Evolutionary conservation across 2,113 vertebrate genomes (phyloP), one percentile per base, ranked within the genome.

Genomic region (Anolis sagrei): DNA sequence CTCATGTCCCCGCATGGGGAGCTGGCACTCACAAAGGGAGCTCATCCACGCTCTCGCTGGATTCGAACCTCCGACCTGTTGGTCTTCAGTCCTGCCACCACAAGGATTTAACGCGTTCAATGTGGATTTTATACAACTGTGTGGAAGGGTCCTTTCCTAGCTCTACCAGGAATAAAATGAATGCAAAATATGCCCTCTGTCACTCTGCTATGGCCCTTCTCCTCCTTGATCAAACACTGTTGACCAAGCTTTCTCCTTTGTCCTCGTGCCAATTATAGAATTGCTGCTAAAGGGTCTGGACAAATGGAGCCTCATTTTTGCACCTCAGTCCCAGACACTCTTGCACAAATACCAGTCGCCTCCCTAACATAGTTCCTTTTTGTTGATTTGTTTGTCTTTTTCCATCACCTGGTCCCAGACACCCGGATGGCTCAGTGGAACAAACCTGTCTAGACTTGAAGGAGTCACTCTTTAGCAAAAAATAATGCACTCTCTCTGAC

Each of bases 401-500:
- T 49, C 34, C 39, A 76, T 1, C 29, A 6, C n/a, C 18, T 3
- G 32, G 51, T 51, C 49, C 1, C 54, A 74, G 70, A 76, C 72
- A 48, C 36, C 49, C 29, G 49, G 82, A 76, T 51, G 72, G 36
- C 58, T 75, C 36, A 2, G 36, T 64, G 61, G 61, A 48, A 66
- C 18, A 64, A 76, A 48, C 73, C 36, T 19, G 73, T 84, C 82
- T 76, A 76, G 82, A 84, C 82, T 34, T 49, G 18, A 32, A 10
- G 82, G 82, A 84, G 82, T 66, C 72, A 32, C 58, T 83, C 58
- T 39, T 76, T 73, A 76, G 76, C 51, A 49, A 73, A 39, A n/a
- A 84, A 76, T 66, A 76, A 76, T 49, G 64, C 32, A 39, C 10
- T 66, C 58, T 64, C 72, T 32, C 58, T 62, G 72, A 64, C 70